Percentiles rank a stretch among this genome's conserved stretches.
These are phyloP conservation scores for Ageneiosus marmoratus DNA, from an alignment of 2,113 vertebrate species.

Conservation along the genomic window DNA sequence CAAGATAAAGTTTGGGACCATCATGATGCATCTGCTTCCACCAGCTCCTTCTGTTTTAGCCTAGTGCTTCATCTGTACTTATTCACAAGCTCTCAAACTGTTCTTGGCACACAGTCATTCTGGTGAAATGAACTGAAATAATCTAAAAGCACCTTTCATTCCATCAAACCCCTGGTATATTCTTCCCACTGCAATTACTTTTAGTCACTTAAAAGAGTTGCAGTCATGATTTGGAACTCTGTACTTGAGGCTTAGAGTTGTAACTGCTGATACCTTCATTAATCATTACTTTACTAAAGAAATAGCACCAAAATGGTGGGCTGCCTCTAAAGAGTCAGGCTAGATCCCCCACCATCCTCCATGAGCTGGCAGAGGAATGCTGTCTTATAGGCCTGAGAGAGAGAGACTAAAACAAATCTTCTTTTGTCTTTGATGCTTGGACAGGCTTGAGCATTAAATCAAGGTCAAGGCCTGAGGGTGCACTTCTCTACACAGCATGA, in stretches of 20 bases:
- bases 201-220: background rate
- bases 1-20: background rate
- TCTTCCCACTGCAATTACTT: background rate
- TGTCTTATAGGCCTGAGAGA: constrained; percentile 36
- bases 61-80: background rate
- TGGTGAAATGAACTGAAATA: background rate
- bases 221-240: background rate
- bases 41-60: background rate
- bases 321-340: constrained; percentile 50
- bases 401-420: constrained; percentile 37
- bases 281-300: background rate
- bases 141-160: background rate
- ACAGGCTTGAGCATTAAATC: constrained; percentile 41
- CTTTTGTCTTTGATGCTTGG: constrained; percentile 45
- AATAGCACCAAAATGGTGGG: background rate
- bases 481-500: constrained; percentile 31
- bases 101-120: background rate
- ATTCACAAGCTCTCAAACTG: background rate
- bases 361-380: constrained; percentile 49
- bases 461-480: constrained; percentile 29
- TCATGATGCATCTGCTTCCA: background rate
- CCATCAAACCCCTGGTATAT: background rate
- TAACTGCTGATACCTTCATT: background rate
- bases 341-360: constrained; percentile 42
- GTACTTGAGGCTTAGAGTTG: background rate